Base-by-base conservation (phyloP, 1,140 invertebrate genomes). In the Trachelipus rathkii region DNA sequence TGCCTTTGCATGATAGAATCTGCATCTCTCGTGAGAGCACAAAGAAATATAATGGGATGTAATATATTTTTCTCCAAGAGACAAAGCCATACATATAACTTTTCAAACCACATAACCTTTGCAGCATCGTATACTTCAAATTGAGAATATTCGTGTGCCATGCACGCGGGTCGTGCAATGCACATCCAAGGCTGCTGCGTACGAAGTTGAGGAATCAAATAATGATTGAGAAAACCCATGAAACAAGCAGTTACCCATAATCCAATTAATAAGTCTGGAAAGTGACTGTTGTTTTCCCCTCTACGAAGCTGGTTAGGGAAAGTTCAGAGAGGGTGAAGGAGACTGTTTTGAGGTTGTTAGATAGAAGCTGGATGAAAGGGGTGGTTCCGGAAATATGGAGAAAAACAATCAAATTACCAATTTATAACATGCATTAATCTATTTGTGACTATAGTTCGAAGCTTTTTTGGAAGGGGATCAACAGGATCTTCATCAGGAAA, bases 141-240 rank as follows among this genome's bases (percentile, higher is more conserved):
- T 82, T 92, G 90, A 8, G 90, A 89, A 83, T 95, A 92, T 84
- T 99, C 96, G 78, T 91, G 89, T 67, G 94, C 90, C 19, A 90
- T 88, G 4, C 99, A 86, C 46, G 98, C 87, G 0, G 97, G 97
- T 72, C 93, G 89, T 1, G 96, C 91, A 44, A 98, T 90, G 83
- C 96, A 97, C 21, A 97, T 86, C 96, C 96, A 99, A 0, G 97
- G 97, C 82, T 97, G 89, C 84, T 99, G 96, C 84, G 98, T 97
- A 9, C 97, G 87, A 43, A 98, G 87, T 84, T 98, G 95, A 0
- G 95, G 95, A 74, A 95, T 89, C 15, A 98, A 85, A 84, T 99
- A 99, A 85, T 99, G 97, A 0, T 98, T 86, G 0, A 95, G 81
- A 83, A 98, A 92, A 21, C 97, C 97, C 53, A 97, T 83, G 10